Percentiles rank a stretch among this genome's conserved stretches.
Evolutionary conservation across 2,797 vertebrate species (phyloP).

Genomic region (Tinamus major): DNA sequence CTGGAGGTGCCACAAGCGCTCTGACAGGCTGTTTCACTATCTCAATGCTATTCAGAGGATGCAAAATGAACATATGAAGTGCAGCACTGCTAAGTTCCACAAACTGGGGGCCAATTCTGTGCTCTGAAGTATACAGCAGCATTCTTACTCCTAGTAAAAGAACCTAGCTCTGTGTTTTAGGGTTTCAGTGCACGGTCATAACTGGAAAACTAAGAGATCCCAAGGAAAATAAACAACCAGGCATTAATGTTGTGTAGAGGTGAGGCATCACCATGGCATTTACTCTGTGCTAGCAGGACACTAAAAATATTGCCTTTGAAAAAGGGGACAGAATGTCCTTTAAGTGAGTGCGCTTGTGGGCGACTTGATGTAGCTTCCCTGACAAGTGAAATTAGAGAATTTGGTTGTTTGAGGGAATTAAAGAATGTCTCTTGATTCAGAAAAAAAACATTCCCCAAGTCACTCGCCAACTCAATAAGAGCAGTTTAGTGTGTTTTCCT

Average conservation of each 20-base stretch:
- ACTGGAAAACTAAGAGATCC: background rate
- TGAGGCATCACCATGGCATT: slow-evolving; percentile 61
- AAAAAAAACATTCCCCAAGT: slow-evolving; percentile 48
- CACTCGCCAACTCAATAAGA: slow-evolving; percentile 54
- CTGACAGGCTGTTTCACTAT: background rate
- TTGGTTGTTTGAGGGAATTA: slow-evolving; percentile 57
- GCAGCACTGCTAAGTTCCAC: background rate
- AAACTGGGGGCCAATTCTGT: background rate
- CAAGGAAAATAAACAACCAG: background rate
- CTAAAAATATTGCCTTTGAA: slow-evolving; percentile 73
- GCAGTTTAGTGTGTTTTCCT: slow-evolving; percentile 39
- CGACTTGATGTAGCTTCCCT: slow-evolving; percentile 65
- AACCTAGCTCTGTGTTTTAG: background rate
- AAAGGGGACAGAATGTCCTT: slow-evolving; percentile 74
- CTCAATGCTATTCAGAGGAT: background rate
- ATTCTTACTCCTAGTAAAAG: background rate
- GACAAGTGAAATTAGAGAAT: slow-evolving; percentile 74
- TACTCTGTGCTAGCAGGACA: slow-evolving; percentile 64
- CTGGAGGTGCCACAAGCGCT: background rate
- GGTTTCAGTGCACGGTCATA: background rate
- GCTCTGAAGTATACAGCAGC: background rate
- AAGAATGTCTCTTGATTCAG: slow-evolving; percentile 65
- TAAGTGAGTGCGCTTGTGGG: slow-evolving; percentile 58
- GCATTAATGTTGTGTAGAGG: slow-evolving; percentile 40
- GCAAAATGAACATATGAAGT: background rate